A percentile compares a stretch with the other conserved stretches of the same genome.
Conservation (phyloP, 2,113 vertebrate genomes). For the Clupea harengus region DNA sequence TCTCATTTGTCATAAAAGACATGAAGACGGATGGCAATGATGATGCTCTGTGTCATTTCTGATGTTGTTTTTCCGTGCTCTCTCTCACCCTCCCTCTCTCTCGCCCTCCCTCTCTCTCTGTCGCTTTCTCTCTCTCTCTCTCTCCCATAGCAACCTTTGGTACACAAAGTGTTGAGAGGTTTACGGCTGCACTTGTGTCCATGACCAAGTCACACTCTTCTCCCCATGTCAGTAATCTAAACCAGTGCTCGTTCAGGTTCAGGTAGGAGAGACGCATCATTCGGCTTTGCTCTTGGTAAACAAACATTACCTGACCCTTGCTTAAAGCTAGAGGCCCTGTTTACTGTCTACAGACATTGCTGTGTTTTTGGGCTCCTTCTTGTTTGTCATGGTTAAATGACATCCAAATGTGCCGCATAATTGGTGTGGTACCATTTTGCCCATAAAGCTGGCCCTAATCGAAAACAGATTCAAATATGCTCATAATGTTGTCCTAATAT, state of each 20-base stretch:
- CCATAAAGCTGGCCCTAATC: not conserved
- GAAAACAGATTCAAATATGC: slow-evolving; percentile 9
- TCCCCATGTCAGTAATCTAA: slow-evolving; percentile 53
- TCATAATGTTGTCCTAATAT: slow-evolving; percentile 3
- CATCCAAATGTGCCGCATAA: slow-evolving; percentile 14
- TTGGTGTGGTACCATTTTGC: slow-evolving; percentile 16
- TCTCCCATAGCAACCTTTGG: slow-evolving; percentile 47
- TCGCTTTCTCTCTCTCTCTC: not conserved
- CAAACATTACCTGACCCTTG: not conserved
- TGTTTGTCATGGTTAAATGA: slow-evolving; percentile 7
- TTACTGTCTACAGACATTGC: not conserved
- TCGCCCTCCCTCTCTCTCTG: not conserved
- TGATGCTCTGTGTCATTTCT: not conserved
- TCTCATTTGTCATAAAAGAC: not conserved
- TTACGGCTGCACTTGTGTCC: slow-evolving; percentile 52
- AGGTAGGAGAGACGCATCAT: slow-evolving; percentile 44
- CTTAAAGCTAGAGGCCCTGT: not conserved
- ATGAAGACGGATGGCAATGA: not conserved
- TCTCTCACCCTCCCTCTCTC: not conserved
- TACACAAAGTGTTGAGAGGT: slow-evolving; percentile 50
- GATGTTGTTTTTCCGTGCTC: not conserved
- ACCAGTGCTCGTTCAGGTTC: slow-evolving; percentile 51
- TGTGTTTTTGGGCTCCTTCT: not conserved
- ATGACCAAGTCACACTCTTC: slow-evolving; percentile 58
- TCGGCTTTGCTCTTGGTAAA: not conserved